These are phyloP conservation scores for Morelia viridis DNA, from an alignment of 2,797 vertebrate species.

Conservation along the genomic window DNA sequence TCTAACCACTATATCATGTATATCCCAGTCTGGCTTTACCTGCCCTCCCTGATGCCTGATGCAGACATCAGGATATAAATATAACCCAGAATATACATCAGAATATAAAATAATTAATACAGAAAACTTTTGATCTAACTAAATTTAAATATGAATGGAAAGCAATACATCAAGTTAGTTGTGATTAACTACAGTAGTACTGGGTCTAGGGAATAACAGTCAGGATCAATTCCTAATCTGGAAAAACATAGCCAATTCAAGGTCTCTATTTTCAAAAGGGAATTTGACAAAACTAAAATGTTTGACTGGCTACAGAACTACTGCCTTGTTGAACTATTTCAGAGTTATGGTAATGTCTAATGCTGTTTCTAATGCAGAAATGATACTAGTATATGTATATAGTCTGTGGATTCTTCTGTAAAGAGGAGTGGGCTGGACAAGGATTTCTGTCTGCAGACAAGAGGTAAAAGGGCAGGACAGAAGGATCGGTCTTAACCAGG, in stretches of 20 bases:
- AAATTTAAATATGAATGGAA: not conserved
- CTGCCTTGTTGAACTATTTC: not conserved
- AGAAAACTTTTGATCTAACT: not conserved
- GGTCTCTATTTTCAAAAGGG: not conserved
- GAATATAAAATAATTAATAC: not conserved
- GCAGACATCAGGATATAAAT: too few relatives aligned
- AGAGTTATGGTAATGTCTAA: not conserved
- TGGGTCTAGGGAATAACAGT: not conserved
- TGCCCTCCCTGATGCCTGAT: too few relatives aligned
- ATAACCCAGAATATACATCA: not conserved
- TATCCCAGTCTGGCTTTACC: too few relatives aligned
- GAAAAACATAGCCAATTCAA: not conserved
- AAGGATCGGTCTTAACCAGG: not conserved
- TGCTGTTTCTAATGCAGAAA: not conserved
- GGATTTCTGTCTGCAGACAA: not conserved
- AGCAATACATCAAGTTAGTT: not conserved
- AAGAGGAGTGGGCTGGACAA: not conserved
- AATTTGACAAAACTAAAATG: not conserved
- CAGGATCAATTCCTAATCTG: not conserved
- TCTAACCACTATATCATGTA: too few relatives aligned
- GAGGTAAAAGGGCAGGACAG: too few relatives aligned
- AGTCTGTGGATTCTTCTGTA: not conserved
- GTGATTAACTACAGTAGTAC: not conserved
- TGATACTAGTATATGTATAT: not conserved
- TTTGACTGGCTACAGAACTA: not conserved